These are phyloP conservation scores for Neolamprologus tretocephalus DNA, from an alignment of 2,113 vertebrate genomes.

Conservation along the genomic window DNA sequence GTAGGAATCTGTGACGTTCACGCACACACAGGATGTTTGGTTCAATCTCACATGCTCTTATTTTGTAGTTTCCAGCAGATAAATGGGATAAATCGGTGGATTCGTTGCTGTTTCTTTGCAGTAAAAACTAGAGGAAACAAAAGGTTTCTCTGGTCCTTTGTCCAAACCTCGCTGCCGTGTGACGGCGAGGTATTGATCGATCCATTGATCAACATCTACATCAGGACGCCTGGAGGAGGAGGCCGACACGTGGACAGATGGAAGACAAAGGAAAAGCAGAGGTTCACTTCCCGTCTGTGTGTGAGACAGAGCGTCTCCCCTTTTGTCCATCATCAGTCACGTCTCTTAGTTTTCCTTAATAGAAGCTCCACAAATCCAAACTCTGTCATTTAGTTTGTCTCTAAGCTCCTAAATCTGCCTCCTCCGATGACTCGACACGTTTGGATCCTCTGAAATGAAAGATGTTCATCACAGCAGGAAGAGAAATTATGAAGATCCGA, in stretches of 20 bases:
- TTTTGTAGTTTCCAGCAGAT: neutral
- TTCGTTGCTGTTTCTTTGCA: neutral
- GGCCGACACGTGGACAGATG: constrained; percentile 13
- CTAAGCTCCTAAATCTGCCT: neutral
- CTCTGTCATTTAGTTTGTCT: neutral
- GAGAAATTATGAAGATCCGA: neutral
- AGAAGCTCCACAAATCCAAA: neutral
- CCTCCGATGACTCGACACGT: neutral
- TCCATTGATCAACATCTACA: constrained; percentile 24
- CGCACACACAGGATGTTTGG: neutral
- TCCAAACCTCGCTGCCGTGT: neutral
- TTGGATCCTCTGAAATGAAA: neutral
- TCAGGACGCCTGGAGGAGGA: neutral
- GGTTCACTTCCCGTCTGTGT: neutral
- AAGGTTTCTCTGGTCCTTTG: neutral
- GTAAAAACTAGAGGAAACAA: neutral
- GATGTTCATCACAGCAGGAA: neutral
- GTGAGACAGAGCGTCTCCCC: neutral
- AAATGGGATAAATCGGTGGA: neutral
- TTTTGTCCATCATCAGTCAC: neutral
- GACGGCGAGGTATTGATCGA: neutral
- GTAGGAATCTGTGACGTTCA: neutral
- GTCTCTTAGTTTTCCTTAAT: neutral
- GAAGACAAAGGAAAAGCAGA: neutral
- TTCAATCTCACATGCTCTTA: neutral